Conservation (phyloP, 1,140 invertebrate genomes). For the Drosophila suzukii region DNA sequence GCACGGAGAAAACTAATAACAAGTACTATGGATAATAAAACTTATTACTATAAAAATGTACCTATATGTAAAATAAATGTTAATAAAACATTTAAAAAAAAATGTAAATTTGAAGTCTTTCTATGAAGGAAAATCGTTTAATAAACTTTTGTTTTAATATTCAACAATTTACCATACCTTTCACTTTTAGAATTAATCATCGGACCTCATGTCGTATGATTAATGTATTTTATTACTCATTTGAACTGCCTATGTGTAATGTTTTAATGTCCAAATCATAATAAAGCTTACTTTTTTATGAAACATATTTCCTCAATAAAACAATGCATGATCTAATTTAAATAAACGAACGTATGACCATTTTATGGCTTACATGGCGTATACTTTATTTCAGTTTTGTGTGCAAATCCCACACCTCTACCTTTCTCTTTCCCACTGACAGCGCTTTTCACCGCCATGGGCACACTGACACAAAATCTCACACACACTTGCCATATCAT, state of each 20-base stretch:
- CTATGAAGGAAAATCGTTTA: no score
- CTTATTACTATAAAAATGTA: no score
- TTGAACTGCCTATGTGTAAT: no score
- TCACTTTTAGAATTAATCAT: no score
- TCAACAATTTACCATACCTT: no score
- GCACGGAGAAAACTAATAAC: not conserved
- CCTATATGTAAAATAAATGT: not conserved
- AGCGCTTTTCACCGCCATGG: constrained; percentile 33
- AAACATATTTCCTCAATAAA: not conserved
- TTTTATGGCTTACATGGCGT: constrained; percentile 8
- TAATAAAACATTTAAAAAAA: not conserved
- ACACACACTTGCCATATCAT: constrained; percentile 14
- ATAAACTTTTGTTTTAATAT: no score
- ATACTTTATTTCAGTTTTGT: constrained; percentile 18
- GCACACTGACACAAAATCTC: constrained; percentile 22
- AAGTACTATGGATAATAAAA: no score
- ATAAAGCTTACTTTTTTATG: not conserved
- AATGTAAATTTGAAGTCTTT: not conserved
- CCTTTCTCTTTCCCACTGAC: constrained; percentile 16
- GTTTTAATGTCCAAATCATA: no score
- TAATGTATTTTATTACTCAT: not conserved
- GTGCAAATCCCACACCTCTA: not conserved
- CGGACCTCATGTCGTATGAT: no score
- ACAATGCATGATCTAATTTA: not conserved
- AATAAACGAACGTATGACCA: not conserved